phyloP scores from a whole-genome alignment of 2,888 invertebrate genomes.

The Troilus luridus region DNA sequence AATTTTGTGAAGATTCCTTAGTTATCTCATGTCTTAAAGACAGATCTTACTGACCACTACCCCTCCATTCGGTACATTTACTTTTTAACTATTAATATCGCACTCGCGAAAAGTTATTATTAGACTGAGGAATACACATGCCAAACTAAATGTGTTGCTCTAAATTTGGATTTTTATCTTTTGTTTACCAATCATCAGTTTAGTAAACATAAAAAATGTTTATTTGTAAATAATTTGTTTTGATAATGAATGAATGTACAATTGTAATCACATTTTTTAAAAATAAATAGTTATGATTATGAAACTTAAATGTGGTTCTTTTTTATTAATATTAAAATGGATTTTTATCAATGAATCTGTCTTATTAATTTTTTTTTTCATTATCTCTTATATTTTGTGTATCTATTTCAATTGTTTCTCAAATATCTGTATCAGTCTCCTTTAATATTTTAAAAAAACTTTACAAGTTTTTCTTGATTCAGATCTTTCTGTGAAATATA shows the following conservation, averaged over 20 bases:
- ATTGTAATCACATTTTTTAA: not conserved
- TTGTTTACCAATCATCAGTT: not conserved
- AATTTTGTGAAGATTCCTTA: not conserved
- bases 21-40: not conserved
- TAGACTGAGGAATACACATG: not conserved
- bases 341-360: not conserved
- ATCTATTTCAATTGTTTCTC: no score
- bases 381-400: not conserved
- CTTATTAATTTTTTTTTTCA: not conserved
- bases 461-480: no score
- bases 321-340: not conserved
- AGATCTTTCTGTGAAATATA: no score
- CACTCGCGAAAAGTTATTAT: not conserved
- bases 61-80: not conserved
- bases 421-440: no score
- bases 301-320: not conserved
- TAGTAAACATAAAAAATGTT: not conserved
- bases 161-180: constrained; percentile 22
- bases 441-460: no score
- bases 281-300: not conserved
- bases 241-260: not conserved
- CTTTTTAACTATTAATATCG: not conserved
- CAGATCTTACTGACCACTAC: not conserved
- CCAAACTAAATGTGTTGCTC: not conserved
- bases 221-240: not conserved